Evolutionary conservation across 2,797 vertebrate genomes (phyloP).

Genomic region (Chelonia mydas): DNA sequence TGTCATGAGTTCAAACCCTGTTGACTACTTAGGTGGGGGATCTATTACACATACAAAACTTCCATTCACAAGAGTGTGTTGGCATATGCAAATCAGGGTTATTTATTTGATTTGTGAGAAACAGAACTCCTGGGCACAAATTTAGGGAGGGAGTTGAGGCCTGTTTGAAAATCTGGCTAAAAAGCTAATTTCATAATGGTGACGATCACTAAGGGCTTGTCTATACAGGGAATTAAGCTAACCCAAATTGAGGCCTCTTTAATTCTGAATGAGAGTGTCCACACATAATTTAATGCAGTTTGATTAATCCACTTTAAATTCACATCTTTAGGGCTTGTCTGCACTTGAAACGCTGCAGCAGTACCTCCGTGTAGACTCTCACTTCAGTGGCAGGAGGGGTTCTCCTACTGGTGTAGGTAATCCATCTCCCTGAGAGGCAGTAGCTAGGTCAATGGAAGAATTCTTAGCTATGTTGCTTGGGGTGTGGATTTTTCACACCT

Average conservation of each 20-base stretch:
- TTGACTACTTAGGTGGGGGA: not conserved
- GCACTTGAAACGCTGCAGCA: no score
- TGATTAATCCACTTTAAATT: no score
- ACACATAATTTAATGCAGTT: no score
- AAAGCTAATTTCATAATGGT: constrained; percentile 33
- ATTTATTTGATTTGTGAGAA: not conserved
- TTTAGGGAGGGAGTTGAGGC: not conserved
- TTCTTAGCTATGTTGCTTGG: not conserved
- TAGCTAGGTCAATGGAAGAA: not conserved
- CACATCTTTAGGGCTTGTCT: no score
- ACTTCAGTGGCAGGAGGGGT: no score
- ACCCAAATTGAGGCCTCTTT: no score
- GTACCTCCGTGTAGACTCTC: no score
- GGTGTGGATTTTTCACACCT: not conserved
- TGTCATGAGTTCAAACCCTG: not conserved
- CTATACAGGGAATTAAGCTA: no score
- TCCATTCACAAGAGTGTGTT: not conserved
- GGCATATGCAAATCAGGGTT: constrained; percentile 1
- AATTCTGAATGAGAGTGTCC: no score
- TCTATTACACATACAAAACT: not conserved
- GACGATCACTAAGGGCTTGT: not conserved
- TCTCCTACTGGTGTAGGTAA: not conserved
- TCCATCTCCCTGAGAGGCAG: not conserved
- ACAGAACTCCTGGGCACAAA: not conserved
- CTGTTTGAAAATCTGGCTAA: not conserved